phyloP scores from a whole-genome alignment of 2,113 vertebrate species.

The Misgurnus anguillicaudatus region DNA sequence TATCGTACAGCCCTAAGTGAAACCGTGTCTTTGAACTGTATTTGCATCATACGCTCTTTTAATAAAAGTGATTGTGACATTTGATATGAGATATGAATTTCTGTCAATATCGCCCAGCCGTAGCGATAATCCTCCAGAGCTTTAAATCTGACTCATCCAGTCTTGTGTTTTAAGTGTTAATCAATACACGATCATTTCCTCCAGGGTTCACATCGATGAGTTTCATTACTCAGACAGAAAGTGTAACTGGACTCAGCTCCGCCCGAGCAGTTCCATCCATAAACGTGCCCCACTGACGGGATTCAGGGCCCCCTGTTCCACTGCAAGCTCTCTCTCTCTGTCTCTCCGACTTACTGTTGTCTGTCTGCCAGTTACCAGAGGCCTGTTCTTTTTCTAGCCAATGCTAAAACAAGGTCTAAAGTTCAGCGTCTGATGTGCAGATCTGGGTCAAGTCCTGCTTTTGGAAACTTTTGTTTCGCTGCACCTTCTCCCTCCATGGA shows the following conservation, averaged over 20 bases:
- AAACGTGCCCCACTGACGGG: slow-evolving; percentile 24
- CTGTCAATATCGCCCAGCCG: too few relatives aligned
- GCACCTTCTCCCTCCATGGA: slow-evolving; percentile 27
- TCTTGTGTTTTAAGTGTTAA: too few relatives aligned
- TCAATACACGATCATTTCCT: too few relatives aligned
- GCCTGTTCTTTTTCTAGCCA: slow-evolving; percentile 65
- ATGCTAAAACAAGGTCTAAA: slow-evolving; percentile 72
- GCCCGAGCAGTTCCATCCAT: neutral
- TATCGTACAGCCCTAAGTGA: too few relatives aligned
- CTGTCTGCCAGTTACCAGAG: slow-evolving; percentile 59
- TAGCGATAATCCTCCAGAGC: too few relatives aligned
- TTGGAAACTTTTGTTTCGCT: slow-evolving; percentile 16
- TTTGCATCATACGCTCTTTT: too few relatives aligned
- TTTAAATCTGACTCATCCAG: too few relatives aligned
- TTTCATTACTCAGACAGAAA: too few relatives aligned
- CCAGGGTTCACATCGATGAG: too few relatives aligned
- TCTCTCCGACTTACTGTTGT: slow-evolving; percentile 42
- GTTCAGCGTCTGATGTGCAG: slow-evolving; percentile 68
- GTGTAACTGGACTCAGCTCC: neutral
- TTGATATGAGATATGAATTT: too few relatives aligned
- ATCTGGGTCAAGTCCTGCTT: slow-evolving; percentile 52
- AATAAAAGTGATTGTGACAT: too few relatives aligned
- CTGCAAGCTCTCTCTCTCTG: slow-evolving; percentile 21
- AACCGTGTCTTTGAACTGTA: too few relatives aligned
- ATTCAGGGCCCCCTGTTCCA: slow-evolving; percentile 37